phyloP scores from a whole-genome alignment of 37 sponge, comb jelly and placozoan genomes.

The Agelas oroides region DNA sequence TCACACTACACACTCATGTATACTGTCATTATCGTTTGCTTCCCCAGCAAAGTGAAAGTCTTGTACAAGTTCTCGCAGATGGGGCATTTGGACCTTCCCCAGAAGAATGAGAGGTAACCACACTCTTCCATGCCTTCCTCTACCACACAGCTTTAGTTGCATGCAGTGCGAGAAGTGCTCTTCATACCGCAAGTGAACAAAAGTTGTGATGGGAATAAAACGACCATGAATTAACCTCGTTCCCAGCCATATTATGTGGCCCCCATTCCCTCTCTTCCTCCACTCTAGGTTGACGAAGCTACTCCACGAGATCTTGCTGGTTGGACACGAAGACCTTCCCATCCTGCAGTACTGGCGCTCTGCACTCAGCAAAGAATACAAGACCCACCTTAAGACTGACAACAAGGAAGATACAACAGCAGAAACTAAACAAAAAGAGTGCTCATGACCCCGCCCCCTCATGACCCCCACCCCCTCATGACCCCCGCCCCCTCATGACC shows the following conservation, averaged over 20 bases:
- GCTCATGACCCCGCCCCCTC: too few species aligned
- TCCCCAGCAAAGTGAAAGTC: slow-evolving; percentile 66
- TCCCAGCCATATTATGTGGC: too few species aligned
- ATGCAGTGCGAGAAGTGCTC: too few species aligned
- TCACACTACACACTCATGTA: background rate
- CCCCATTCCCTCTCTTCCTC: background rate
- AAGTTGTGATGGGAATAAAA: too few species aligned
- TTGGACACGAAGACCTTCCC: slow-evolving; percentile 53
- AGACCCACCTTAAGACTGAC: slow-evolving; percentile 21
- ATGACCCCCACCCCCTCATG: too few species aligned
- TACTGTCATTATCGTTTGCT: too few species aligned
- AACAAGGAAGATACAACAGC: too few species aligned
- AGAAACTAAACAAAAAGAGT: too few species aligned
- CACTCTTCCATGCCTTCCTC: too few species aligned
- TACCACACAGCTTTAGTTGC: background rate
- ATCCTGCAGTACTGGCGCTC: slow-evolving; percentile 73
- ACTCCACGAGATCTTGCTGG: slow-evolving; percentile 50
- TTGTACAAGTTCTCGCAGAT: slow-evolving; percentile 78
- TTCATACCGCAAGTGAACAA: too few species aligned
- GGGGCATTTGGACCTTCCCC: slow-evolving; percentile 55
- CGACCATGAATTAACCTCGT: too few species aligned
- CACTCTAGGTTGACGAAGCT: slow-evolving; percentile 36
- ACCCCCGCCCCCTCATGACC: too few species aligned
- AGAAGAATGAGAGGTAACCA: slow-evolving; percentile 44
- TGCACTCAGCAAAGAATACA: slow-evolving; percentile 66